Percentiles rank a stretch among this genome's conserved stretches.
Conservation (phyloP, 2,113 vertebrate genomes). For the Ceyx cyanopectus region DNA sequence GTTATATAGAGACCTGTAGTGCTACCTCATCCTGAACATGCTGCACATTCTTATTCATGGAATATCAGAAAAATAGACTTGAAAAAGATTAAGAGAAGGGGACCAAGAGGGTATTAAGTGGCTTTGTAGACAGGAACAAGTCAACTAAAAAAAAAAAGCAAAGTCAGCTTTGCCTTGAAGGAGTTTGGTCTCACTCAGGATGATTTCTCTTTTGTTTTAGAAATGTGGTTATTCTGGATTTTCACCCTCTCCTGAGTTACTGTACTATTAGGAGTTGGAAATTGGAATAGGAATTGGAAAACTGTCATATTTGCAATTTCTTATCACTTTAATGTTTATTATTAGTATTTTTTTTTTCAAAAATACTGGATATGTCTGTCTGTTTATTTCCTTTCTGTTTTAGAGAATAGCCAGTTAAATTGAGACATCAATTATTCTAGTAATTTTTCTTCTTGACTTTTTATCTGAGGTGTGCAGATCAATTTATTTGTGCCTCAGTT, state of each 20-base stretch:
- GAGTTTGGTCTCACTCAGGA: not conserved
- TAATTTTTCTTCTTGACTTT: not conserved
- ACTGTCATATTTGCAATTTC: not conserved
- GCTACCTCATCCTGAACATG: not conserved
- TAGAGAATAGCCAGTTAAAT: not conserved
- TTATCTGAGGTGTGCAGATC: not conserved
- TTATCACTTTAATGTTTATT: not conserved
- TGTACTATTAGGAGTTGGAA: not conserved
- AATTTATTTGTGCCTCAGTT: not conserved
- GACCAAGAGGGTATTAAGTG: not conserved
- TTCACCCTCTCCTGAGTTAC: not conserved
- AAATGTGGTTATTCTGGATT: not conserved
- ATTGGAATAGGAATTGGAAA: not conserved
- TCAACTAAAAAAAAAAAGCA: not conserved
- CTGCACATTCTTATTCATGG: not conserved
- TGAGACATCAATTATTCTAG: not conserved
- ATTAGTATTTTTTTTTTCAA: not conserved
- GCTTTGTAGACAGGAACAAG: not conserved
- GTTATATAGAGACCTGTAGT: not conserved
- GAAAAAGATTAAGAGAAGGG: not conserved
- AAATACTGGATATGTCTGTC: rapidly evolving
- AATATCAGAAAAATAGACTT: not conserved
- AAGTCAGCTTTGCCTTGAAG: not conserved
- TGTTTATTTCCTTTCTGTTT: not conserved
- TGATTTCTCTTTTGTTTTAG: not conserved